phyloP scores from a whole-genome alignment of 1,140 invertebrate species.

The Camponotus vicinus region DNA sequence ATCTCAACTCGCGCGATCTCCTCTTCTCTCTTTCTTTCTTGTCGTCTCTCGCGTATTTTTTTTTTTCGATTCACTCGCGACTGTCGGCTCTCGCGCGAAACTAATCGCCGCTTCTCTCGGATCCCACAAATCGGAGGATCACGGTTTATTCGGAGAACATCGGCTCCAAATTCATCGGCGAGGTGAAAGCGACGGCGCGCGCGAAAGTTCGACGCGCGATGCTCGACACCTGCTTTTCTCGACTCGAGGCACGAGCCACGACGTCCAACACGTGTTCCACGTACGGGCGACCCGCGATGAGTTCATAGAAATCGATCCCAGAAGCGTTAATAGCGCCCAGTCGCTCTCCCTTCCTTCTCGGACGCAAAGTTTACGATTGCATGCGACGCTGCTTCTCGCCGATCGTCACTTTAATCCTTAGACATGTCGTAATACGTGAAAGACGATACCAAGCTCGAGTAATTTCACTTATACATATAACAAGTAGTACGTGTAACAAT shows the following conservation, averaged over 20 bases:
- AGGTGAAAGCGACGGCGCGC: conserved; percentile 6
- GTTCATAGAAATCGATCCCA: conserved; percentile 8
- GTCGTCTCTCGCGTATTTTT: not conserved
- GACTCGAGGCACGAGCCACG: not conserved
- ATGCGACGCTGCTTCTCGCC: not conserved
- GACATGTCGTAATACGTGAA: not conserved
- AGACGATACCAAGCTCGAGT: not conserved
- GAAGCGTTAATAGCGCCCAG: not conserved
- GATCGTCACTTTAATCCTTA: not conserved
- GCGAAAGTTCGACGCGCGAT: conserved; percentile 6
- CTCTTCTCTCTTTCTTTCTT: conserved; percentile 27
- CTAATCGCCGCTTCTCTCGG: not conserved
- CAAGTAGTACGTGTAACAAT: no score
- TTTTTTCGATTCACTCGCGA: not conserved
- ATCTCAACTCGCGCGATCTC: conserved; percentile 34
- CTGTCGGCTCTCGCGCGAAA: not conserved
- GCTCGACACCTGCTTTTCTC: conserved; percentile 26
- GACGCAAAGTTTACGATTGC: no score
- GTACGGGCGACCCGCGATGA: not conserved
- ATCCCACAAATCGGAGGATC: not conserved
- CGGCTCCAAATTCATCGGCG: conserved; percentile 4
- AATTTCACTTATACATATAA: not conserved
- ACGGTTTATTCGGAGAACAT: not conserved
- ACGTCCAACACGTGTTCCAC: conserved; percentile 31
- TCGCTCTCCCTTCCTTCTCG: not conserved